Base-by-base conservation (phyloP, 64 coral and sea anemone genomes). In the Montipora foliosa region DNA sequence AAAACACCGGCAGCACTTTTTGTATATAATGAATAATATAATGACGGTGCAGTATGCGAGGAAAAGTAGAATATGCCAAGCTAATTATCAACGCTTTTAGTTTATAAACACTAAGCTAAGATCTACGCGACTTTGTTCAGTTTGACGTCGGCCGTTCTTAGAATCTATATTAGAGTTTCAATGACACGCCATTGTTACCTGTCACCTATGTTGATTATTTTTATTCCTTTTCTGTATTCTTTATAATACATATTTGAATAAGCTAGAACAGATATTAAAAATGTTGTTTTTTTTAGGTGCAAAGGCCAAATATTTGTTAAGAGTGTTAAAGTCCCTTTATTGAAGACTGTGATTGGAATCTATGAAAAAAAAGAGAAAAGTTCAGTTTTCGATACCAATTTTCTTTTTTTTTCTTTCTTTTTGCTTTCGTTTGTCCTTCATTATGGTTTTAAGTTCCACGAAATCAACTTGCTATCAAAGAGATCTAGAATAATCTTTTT, bases 31-130 rank as follows among this genome's bases (percentile, higher is more conserved):
- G 48, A 21, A 52, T 68, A 71, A 2, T 72, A 15, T 72, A 48
- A 86, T 66, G 16, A 86, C 17, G 62, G 66, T 72, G 71, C 29
- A 86, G 72, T 72, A 73, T 6, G 71, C 69, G 71, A 50, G 12
- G 82, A 4, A 17, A 71, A 86, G 47, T 50, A 16, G 45, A 72
- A 86, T 86, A 50, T 50, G 5, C 8, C 6, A 51, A 24, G 47
- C 45, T 45, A 86, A 16, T 86, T 71, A 51, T 19, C 49, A n/a
- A 50, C 10, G 5, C 45, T 51, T 86, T 72, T 21, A 51, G 44
- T 0, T 7, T 20, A 21, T 6, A 20, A 8, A 10, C 5, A 1
- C 13, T 10, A 46, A 13, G 19, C 66, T 46, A 48, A 57, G 11
- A 8, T 57, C 48, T 17, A 86, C 7, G 44, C 12, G 9, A 21